Evolutionary conservation across 30 jellyfish, hydroid and myxozoan genomes (phyloP), one percentile per base, ranked within the genome.

Genomic region (Hydra vulgaris): DNA sequence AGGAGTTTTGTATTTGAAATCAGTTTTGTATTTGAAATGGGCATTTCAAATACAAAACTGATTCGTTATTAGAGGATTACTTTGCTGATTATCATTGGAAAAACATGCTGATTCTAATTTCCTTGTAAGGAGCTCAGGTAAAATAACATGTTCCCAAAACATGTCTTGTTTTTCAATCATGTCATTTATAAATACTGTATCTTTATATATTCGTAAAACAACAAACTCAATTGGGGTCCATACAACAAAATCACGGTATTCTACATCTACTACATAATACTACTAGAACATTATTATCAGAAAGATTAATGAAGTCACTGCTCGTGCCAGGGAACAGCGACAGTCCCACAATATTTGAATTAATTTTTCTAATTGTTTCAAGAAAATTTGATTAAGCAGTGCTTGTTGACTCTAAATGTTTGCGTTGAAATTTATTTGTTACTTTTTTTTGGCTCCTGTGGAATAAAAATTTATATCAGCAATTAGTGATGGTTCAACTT

Each of bases 221-320:
- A 73, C 66, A 73, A 73, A 73, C 23, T 73, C 81, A 20, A 25
- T 25, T 73, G 81, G 81, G 22, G 81, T 73, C 81, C 81, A 73
- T 21, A 73, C 81, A 73, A 73, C 53, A 73, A 73, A 73, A 73
- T 73, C 81, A 73, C 81, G 20, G 81, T 73, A 73, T 73, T 21
- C 52, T n/a, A 40, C 61, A 40, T 40, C 61, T 40, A 73, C 76
- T 21, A 20, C 76, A 23, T 23, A 69, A 69, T 3, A 1, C 7
- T 21, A 25, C 81, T 20, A 21, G 66, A n/a, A 73, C 56, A 25
- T 20, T 25, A 20, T 21, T 25, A 20, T 25, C 61, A 40, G 61
- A 40, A 40, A 40, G 61, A 40, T 40, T 73, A 73, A 21, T 53
- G 17, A 18, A n/a, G 53, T 20, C 53, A 73, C 26, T 25, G 56